Evolutionary conservation across 1,140 invertebrate genomes (phyloP), one percentile per base, ranked within the genome.

Genomic region (Drosophila subpulchrella): DNA sequence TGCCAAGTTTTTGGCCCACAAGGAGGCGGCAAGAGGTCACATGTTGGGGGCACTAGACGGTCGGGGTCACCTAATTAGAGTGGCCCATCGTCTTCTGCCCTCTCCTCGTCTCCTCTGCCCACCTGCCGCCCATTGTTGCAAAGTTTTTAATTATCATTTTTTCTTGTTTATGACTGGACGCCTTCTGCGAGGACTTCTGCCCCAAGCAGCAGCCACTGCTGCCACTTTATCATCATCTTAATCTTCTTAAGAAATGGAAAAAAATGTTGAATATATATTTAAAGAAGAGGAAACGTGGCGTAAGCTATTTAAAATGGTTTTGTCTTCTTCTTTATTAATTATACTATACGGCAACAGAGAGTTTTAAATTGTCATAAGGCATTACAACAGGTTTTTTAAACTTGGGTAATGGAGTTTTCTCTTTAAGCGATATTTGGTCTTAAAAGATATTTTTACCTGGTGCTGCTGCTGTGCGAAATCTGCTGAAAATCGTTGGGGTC

Each of bases 401-500:
- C 20, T 20, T 20, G 20, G 20, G 20, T 20, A 20, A 20, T 20
- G 20, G 2, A 20, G 20, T 20, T 20, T 20, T 20, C 4, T 6
- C 13, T 27, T 27, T 27, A 27, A 27, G 27, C 5, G 5, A 2
- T 27, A 27, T 2, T 1, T 27, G 1, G 1, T 27, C 27, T 27
- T 27, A 5, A 27, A 27, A 27, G 2, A 20, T 20, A 20, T 20
- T 4, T 27, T 41, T 41, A 72, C 80, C 75, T 83, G 57, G 41
- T 62, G 56, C 46, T 80, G 48, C 15, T 74, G 60, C 75, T 89
- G 20, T 81, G 80, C n/a, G 78, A 56, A 7, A 61, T 56, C 11
- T 74, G 68, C 30, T 63, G 48, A 36, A 82, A 39, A 8, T 82
- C 80, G 12, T 78, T 70, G 3, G 46, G 15, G 6, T 51, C 65